Percentiles rank a stretch among this genome's conserved stretches.
Conservation (phyloP, 2,888 invertebrate genomes). For the Agrochola macilenta region DNA sequence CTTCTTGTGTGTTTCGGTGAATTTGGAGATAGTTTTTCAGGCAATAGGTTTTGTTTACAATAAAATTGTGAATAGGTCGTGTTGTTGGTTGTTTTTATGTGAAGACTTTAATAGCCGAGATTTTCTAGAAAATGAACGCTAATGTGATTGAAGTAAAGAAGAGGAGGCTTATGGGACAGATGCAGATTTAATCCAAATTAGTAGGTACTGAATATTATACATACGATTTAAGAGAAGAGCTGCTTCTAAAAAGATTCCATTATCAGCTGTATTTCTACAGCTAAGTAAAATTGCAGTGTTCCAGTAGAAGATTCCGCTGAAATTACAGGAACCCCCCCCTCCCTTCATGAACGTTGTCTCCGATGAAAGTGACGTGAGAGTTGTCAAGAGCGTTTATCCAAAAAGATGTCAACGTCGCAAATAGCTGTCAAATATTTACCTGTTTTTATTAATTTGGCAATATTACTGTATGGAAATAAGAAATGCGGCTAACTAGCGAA, state of each 20-base stretch:
- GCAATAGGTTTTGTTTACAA: conserved; percentile 16
- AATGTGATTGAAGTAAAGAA: neutral
- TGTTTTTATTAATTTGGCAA: no score
- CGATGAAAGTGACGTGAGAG: no score
- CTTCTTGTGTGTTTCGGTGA: conserved; percentile 42
- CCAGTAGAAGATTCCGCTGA: neutral
- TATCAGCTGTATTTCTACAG: neutral
- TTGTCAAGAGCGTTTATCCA: no score
- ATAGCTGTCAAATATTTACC: no score
- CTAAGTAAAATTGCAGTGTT: neutral
- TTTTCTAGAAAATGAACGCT: neutral
- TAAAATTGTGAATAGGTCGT: neutral
- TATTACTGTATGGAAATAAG: no score
- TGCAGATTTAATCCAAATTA: neutral
- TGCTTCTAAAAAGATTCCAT: neutral
- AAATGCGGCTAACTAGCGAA: no score
- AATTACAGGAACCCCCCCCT: no score
- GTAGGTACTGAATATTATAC: neutral
- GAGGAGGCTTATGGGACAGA: neutral
- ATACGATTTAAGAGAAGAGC: neutral
- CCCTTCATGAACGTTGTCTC: no score
- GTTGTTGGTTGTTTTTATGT: neutral
- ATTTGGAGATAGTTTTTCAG: conserved; percentile 25
- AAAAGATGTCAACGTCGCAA: no score
- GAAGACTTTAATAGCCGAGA: neutral